Evolutionary conservation across 2,888 invertebrate genomes (phyloP).

Genomic region (Lasioglossum leucozonium): DNA sequence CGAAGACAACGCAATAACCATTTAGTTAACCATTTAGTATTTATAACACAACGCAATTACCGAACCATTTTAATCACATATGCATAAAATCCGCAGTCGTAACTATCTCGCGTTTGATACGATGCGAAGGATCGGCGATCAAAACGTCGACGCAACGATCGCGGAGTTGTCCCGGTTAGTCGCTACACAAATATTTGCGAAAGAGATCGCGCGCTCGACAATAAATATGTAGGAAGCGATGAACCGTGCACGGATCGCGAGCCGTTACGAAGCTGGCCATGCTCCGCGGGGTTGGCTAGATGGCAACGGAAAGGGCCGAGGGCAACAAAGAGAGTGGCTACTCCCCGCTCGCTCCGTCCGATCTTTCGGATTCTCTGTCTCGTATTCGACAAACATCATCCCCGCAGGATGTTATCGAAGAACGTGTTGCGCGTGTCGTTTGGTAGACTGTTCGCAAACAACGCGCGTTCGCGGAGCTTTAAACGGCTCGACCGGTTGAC

Average conservation of each 20-base stretch:
- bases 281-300: not conserved
- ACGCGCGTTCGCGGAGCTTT: not conserved
- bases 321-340: not conserved
- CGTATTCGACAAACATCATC: not conserved
- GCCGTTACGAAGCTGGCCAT: not conserved
- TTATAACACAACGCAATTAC: not conserved
- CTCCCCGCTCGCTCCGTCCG: not conserved
- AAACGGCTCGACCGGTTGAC: not conserved
- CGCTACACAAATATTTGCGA: slow-evolving; percentile 27
- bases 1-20: not conserved
- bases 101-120: not conserved
- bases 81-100: not conserved
- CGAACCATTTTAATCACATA: not conserved
- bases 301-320: not conserved
- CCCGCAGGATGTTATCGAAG: not conserved
- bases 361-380: not conserved
- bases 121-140: not conserved
- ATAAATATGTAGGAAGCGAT: slow-evolving; percentile 11
- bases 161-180: not conserved
- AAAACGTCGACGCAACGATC: not conserved
- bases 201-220: slow-evolving; percentile 7
- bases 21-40: no score
- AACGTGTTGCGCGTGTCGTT: not conserved
- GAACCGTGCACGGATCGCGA: slow-evolving; percentile 13
- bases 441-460: not conserved